Conservation (phyloP, 2,888 invertebrate genomes). For the Drosophila anomalata region DNA sequence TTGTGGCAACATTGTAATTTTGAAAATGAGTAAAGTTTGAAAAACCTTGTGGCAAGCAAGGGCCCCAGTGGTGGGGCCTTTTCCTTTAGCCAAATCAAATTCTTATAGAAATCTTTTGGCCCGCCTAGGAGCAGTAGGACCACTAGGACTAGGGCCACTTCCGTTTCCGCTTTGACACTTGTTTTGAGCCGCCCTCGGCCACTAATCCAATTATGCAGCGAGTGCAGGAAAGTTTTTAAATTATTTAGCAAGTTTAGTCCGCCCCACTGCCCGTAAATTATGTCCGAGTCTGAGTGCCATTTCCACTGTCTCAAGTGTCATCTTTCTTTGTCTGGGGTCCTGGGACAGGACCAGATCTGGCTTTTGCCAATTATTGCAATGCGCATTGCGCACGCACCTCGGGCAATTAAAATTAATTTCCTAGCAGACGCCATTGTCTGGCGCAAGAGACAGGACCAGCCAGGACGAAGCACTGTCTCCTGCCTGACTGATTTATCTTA, state of each 20-base stretch:
- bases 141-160: constrained; percentile 48
- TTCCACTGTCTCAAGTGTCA: constrained; percentile 72
- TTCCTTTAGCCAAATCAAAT: constrained; percentile 65
- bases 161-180: constrained; percentile 78
- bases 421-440: constrained; percentile 58
- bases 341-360: constrained; percentile 34
- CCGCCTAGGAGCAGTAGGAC: constrained; percentile 26
- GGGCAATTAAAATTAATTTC: constrained; percentile 70
- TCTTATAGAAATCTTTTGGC: constrained; percentile 67
- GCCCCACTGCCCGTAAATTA: constrained; percentile 46
- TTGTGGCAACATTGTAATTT: constrained; percentile 81
- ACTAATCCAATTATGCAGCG: constrained; percentile 61
- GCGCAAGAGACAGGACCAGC: constrained; percentile 21
- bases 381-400: constrained; percentile 52
- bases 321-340: constrained; percentile 64
- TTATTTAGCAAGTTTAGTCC: constrained; percentile 62
- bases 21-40: constrained; percentile 82
- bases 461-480: constrained; percentile 37
- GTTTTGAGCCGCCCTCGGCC: constrained; percentile 53
- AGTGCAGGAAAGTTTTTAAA: constrained; percentile 70
- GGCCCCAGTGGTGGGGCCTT: not conserved
- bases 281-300: constrained; percentile 32
- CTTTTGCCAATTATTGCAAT: constrained; percentile 65
- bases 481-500: constrained; percentile 47
- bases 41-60: constrained; percentile 70